Evolutionary conservation across 2,888 invertebrate species (phyloP).

Genomic region (Dryobotodes eremita): DNA sequence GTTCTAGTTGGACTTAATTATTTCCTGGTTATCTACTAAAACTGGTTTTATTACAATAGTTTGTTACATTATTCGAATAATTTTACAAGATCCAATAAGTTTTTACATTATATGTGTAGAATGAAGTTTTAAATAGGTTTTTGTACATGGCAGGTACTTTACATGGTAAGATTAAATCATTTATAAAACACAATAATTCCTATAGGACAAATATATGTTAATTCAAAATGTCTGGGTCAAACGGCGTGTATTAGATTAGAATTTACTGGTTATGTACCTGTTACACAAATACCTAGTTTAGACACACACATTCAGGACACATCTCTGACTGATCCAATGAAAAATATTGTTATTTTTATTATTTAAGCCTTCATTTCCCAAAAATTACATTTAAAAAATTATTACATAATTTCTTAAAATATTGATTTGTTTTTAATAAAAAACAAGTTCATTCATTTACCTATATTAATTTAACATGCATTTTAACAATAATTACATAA

Average conservation of each 20-base stretch:
- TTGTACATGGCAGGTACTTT: neutral
- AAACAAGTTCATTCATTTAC: no score
- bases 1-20: slow-evolving; percentile 42
- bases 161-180: neutral
- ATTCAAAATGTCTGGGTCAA: slow-evolving; percentile 28
- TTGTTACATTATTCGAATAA: slow-evolving; percentile 15
- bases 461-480: no score
- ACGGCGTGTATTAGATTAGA: neutral
- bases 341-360: no score
- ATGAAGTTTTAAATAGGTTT: neutral
- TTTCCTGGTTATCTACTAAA: slow-evolving; percentile 57
- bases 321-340: no score
- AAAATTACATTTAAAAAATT: no score
- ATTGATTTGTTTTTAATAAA: no score
- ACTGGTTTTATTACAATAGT: slow-evolving; percentile 46
- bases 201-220: neutral
- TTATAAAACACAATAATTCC: neutral
- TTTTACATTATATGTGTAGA: slow-evolving; percentile 1
- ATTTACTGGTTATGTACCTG: neutral
- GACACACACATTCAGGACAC: no score
- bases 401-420: no score
- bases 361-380: no score
- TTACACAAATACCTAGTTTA: neutral
- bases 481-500: no score
- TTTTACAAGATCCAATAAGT: slow-evolving; percentile 16